phyloP scores from a whole-genome alignment of 1,140 invertebrate species.

The Caenorhabditis remanei region DNA sequence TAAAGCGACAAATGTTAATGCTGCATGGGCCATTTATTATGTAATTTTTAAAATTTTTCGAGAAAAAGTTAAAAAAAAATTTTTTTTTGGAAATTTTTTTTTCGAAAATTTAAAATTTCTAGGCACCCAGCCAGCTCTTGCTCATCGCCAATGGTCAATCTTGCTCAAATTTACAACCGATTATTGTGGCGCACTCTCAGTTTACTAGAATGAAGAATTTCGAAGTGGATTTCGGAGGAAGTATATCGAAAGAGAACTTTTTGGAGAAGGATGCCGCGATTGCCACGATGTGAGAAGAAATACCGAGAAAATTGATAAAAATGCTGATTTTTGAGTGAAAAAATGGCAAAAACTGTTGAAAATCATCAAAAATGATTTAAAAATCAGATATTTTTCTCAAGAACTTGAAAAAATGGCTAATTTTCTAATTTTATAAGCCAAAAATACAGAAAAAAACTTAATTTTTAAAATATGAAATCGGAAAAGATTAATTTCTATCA shows the following conservation, averaged over 20 bases:
- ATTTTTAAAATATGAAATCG: too few relatives aligned
- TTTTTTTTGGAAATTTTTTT: neutral
- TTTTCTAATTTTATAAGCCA: neutral
- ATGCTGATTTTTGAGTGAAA: too few relatives aligned
- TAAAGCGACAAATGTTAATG: constrained; percentile 39
- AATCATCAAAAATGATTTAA: too few relatives aligned
- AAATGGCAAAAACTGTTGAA: too few relatives aligned
- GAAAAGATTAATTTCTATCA: too few relatives aligned
- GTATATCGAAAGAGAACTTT: constrained; percentile 47
- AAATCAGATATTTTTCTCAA: too few relatives aligned
- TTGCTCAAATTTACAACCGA: constrained; percentile 43
- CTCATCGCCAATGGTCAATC: constrained; percentile 31
- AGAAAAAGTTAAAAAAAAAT: neutral
- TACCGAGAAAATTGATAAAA: too few relatives aligned
- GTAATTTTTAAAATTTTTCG: constrained; percentile 7
- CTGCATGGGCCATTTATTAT: constrained; percentile 59
- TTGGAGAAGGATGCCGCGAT: constrained; percentile 51
- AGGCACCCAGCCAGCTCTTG: constrained; percentile 45
- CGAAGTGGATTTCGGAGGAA: constrained; percentile 46
- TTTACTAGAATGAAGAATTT: constrained; percentile 56
- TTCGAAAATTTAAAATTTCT: neutral
- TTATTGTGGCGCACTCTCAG: constrained; percentile 42
- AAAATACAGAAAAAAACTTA: too few relatives aligned
- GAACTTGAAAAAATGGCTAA: too few relatives aligned
- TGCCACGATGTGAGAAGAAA: constrained; percentile 33